Percentiles rank a stretch among this genome's conserved stretches.
Evolutionary conservation across 1,140 invertebrate genomes (phyloP).

Genomic region (Pogonomyrmex barbatus): DNA sequence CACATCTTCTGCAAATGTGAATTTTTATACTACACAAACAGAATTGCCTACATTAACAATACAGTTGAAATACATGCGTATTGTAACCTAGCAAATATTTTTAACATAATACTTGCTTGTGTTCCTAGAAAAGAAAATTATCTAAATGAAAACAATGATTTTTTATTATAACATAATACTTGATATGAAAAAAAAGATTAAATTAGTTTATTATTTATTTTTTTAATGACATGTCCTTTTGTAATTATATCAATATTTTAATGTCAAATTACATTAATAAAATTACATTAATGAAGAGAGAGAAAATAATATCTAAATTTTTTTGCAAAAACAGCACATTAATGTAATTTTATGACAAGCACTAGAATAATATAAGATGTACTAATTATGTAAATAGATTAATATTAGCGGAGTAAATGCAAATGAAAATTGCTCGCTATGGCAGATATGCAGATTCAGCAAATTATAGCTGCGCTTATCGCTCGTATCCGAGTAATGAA

Average conservation of each 20-base stretch:
- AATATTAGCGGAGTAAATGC: not conserved
- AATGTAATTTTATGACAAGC: slow-evolving; percentile 19
- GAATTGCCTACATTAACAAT: not conserved
- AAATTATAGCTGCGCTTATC: not conserved
- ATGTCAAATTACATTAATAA: not conserved
- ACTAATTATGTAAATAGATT: slow-evolving; percentile 29
- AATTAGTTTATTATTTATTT: not conserved
- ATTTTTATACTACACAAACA: not conserved
- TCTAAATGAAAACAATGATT: not conserved
- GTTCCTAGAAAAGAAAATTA: not conserved
- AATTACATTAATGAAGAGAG: not conserved
- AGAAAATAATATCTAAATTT: not conserved
- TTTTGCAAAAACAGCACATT: not conserved
- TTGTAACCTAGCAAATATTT: not conserved
- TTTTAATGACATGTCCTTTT: not conserved
- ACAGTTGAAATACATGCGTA: not conserved
- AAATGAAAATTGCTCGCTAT: slow-evolving; percentile 4
- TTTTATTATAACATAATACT: not conserved
- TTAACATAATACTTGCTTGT: not conserved
- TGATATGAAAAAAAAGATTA: not conserved
- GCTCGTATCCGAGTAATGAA: not conserved
- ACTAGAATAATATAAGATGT: slow-evolving; percentile 2
- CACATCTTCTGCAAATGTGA: not conserved
- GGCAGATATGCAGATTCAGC: not conserved
- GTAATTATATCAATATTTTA: not conserved